Conservation (phyloP, 30 jellyfish, hydroid and myxozoan genomes). For the Cassiopea andromeda region DNA sequence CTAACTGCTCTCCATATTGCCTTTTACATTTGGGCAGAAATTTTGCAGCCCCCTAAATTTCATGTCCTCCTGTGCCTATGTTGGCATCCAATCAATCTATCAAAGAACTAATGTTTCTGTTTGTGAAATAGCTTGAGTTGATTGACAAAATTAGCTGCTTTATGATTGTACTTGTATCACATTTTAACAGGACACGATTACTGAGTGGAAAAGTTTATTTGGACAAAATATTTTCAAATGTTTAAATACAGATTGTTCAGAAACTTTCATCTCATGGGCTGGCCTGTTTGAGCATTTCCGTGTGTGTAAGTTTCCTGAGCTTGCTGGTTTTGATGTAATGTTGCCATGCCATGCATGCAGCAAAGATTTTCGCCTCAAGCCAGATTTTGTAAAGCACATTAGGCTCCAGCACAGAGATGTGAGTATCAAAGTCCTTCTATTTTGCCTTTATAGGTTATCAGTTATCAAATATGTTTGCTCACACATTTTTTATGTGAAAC, state of each 20-base stretch:
- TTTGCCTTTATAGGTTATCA: too few species aligned
- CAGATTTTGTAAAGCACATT: neutral
- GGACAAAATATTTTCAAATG: neutral
- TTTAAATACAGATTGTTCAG: neutral
- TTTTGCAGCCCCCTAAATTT: too few species aligned
- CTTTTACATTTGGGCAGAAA: too few species aligned
- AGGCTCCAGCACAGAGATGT: conserved; percentile 1
- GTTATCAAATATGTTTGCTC: too few species aligned
- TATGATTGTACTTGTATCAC: neutral
- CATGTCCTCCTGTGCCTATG: too few species aligned
- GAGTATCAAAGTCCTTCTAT: neutral
- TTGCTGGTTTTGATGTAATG: neutral
- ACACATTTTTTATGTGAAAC: too few species aligned
- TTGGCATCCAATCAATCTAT: too few species aligned
- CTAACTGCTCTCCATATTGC: too few species aligned
- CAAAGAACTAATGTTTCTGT: too few species aligned
- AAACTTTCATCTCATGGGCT: neutral
- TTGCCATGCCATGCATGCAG: neutral
- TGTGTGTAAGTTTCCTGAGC: neutral
- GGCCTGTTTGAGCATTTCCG: neutral
- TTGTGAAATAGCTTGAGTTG: too few species aligned
- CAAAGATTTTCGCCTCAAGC: neutral
- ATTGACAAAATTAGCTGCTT: too few species aligned
- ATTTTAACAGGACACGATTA: neutral
- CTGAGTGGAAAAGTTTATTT: neutral